Evolutionary conservation across 2,888 invertebrate species (phyloP), one percentile per base, ranked within the genome.

Genomic region (Tetropium fuscum): DNA sequence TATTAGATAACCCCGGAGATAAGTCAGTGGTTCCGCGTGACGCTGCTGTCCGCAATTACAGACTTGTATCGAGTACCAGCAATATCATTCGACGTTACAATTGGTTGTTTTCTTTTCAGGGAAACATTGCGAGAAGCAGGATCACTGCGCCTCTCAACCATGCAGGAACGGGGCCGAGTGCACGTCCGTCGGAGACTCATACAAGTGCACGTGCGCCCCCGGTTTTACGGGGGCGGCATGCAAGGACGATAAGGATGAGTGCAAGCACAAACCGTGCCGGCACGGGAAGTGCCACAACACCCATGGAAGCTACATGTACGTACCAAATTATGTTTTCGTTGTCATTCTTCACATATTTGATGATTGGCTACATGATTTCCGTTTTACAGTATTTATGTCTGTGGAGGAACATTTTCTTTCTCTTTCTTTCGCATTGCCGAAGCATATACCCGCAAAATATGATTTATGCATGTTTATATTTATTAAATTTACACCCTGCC

Each of bases 161-260:
- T 98, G 98, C 81, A 87, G 91, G 59, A 97, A 98, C 82, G 95
- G 94, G 0, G 98, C 95, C 15, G 89, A 90, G 53, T 98, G 98
- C 81, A 88, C 88, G 1, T 93, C 95, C 4, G 86, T 91, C 56
- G 83, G 84, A 5, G 90, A 90, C 41, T 88, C 88, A 32, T 97
- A 91, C 84, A 88, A 89, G 70, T 97, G 97, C 83, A 88, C 86
- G 38, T 97, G 97, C 75, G 92, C 94, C 1, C 88, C 91, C 8
- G 96, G 96, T 60, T 97, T 95, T 83, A 90, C 90, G 30, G 96
- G 96, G 64, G 83, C 87, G 47, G 87, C 87, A 64, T 96, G 96
- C 80, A 89, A 90, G 57, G 92, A 93, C 72, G 97, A 97, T 83
- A 91, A 96, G 66, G 88, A 94, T 77, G 97, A 97, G 82, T 97